Conservation (phyloP, 2,113 vertebrate genomes). For the Ctenodactylus gundi region DNA sequence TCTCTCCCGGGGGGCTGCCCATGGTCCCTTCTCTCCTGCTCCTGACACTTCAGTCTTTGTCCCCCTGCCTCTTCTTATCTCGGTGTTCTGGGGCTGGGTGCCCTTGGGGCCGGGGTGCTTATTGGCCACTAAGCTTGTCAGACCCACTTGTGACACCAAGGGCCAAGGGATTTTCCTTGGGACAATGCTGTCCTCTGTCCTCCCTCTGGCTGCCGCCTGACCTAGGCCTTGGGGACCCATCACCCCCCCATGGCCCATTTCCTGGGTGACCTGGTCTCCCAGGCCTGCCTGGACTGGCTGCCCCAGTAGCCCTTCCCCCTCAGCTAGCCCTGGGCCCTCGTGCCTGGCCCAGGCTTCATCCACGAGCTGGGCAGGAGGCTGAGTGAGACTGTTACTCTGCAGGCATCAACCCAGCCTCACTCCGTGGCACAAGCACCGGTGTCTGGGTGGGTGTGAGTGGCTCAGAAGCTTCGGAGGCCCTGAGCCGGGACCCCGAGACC, state of each 20-base stretch:
- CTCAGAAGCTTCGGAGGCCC: slow-evolving; percentile 92
- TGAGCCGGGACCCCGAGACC: slow-evolving; percentile 95
- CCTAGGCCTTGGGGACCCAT: not conserved
- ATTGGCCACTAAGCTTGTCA: not conserved
- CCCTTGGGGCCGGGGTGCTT: not conserved
- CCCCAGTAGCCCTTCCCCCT: too few relatives aligned
- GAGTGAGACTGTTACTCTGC: not conserved
- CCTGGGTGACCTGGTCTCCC: not conserved
- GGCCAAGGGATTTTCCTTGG: not conserved
- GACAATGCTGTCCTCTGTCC: slow-evolving; percentile 64
- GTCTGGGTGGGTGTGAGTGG: slow-evolving; percentile 96
- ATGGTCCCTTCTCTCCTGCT: not conserved
- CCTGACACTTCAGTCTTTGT: slow-evolving; percentile 61
- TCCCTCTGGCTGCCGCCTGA: not conserved
- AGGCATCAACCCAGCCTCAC: slow-evolving; percentile 90
- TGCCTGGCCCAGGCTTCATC: not conserved
- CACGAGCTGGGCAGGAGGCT: not conserved
- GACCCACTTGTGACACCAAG: not conserved
- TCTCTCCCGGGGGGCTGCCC: not conserved
- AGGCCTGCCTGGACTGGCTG: not conserved
- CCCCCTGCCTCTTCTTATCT: slow-evolving; percentile 45
- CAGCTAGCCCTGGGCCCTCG: rapidly evolving
- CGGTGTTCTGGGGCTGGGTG: not conserved
- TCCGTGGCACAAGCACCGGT: slow-evolving; percentile 92
- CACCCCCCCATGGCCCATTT: not conserved